phyloP scores from a whole-genome alignment of 2,113 vertebrate genomes.

The Theropithecus gelada region DNA sequence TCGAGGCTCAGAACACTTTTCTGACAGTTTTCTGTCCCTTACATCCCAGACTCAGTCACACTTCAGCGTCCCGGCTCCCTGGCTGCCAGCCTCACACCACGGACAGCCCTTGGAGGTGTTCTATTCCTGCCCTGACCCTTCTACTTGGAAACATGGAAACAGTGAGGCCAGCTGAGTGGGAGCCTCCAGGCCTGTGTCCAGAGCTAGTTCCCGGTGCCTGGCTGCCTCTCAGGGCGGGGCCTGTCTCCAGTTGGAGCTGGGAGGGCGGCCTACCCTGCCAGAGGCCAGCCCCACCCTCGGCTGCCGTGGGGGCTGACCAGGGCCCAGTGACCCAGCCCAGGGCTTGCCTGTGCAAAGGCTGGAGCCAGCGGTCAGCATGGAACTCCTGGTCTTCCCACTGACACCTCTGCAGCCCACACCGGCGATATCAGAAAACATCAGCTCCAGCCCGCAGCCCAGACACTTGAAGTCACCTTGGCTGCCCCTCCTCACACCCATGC shows the following conservation, averaged over 20 bases:
- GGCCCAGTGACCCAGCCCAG: background rate
- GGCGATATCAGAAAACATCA: background rate
- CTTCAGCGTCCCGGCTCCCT: background rate
- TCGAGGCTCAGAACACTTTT: background rate
- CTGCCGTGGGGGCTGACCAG: background rate
- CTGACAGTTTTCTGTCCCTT: background rate
- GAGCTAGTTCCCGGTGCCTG: background rate
- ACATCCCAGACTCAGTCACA: no score
- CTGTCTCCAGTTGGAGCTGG: background rate
- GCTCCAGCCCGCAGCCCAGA: background rate
- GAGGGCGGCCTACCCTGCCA: background rate
- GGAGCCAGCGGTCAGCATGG: background rate
- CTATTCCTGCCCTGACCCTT: accelerated
- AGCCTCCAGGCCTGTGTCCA: background rate
- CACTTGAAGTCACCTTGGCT: background rate
- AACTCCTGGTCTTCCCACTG: background rate
- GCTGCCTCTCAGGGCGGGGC: no score
- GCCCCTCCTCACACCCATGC: background rate
- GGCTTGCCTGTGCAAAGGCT: background rate
- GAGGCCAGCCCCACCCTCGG: background rate
- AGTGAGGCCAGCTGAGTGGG: background rate
- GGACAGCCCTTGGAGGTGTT: background rate
- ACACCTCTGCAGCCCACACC: background rate
- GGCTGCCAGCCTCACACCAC: background rate
- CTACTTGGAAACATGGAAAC: background rate